Percentiles rank a stretch among this genome's conserved stretches.
Evolutionary conservation across 1,140 invertebrate genomes (phyloP).

Genomic region (Apis dorsata): DNA sequence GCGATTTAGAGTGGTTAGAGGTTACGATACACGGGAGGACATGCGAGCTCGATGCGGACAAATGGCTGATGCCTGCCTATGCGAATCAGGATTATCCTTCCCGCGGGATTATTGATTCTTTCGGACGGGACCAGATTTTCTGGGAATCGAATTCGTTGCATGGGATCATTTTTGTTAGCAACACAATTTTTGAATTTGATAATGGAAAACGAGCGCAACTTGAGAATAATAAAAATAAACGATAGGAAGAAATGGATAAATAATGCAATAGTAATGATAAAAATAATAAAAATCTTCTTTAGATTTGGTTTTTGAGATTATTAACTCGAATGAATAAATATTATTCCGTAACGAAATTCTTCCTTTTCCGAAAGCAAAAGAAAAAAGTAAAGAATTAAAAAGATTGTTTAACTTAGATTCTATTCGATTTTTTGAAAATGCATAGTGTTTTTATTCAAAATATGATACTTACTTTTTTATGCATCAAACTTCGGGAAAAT

Average conservation of each 20-base stretch:
- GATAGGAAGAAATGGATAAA: neutral
- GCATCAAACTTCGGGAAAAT: too few species aligned
- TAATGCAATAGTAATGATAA: neutral
- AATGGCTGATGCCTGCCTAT: constrained; percentile 40
- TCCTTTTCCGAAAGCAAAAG: too few species aligned
- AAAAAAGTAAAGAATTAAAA: too few species aligned
- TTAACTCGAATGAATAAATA: too few species aligned
- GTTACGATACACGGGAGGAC: neutral
- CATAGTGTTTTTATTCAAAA: too few species aligned
- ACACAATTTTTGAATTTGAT: neutral
- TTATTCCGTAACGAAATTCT: too few species aligned
- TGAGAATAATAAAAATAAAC: too few species aligned
- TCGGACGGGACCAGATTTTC: constrained; percentile 19
- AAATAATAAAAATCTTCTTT: too few species aligned
- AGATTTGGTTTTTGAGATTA: too few species aligned
- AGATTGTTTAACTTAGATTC: too few species aligned
- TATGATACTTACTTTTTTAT: too few species aligned
- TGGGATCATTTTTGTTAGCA: neutral
- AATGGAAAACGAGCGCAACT: neutral
- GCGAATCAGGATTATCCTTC: constrained; percentile 62
- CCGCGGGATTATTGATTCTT: constrained; percentile 50
- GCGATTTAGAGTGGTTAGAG: neutral
- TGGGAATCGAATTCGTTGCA: constrained; percentile 3
- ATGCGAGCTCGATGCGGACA: neutral
- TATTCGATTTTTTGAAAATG: too few species aligned